Conservation (phyloP, 2,888 invertebrate genomes). For the Leucoma salicis region DNA sequence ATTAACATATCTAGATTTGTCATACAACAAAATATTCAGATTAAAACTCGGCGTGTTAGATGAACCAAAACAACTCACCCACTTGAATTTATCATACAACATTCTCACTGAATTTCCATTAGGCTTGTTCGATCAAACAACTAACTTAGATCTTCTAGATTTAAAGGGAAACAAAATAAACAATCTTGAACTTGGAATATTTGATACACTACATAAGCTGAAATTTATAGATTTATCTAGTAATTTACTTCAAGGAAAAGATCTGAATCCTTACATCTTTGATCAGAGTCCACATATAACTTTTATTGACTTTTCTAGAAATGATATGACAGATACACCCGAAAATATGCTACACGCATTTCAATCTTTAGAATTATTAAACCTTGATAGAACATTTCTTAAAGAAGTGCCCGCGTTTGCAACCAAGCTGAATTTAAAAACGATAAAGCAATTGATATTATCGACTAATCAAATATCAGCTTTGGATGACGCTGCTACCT, state of each 20-base stretch:
- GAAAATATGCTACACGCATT: slow-evolving; percentile 41
- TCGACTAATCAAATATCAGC: slow-evolving; percentile 54
- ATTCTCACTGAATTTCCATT: slow-evolving; percentile 28
- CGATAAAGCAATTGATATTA: slow-evolving; percentile 51
- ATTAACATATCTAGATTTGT: slow-evolving; percentile 34
- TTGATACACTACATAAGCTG: slow-evolving; percentile 31
- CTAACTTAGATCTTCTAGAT: slow-evolving; percentile 33
- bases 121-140: slow-evolving; percentile 32
- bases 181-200: slow-evolving; percentile 28
- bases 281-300: slow-evolving; percentile 26
- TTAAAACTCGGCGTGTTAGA: slow-evolving; percentile 35
- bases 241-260: slow-evolving; percentile 44
- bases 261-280: slow-evolving; percentile 38
- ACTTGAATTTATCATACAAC: slow-evolving; percentile 38
- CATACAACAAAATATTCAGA: slow-evolving; percentile 33
- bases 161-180: slow-evolving; percentile 37
- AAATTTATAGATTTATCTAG: slow-evolving; percentile 44
- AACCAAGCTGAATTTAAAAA: slow-evolving; percentile 45
- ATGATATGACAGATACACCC: slow-evolving; percentile 32
- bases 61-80: slow-evolving; percentile 26
- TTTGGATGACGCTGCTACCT: slow-evolving; percentile 37
- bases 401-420: slow-evolving; percentile 53
- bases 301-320: slow-evolving; percentile 39
- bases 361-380: slow-evolving; percentile 36
- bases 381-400: slow-evolving; percentile 42